Conservation (phyloP, 1,140 invertebrate genomes). For the Pissodes strobi region DNA sequence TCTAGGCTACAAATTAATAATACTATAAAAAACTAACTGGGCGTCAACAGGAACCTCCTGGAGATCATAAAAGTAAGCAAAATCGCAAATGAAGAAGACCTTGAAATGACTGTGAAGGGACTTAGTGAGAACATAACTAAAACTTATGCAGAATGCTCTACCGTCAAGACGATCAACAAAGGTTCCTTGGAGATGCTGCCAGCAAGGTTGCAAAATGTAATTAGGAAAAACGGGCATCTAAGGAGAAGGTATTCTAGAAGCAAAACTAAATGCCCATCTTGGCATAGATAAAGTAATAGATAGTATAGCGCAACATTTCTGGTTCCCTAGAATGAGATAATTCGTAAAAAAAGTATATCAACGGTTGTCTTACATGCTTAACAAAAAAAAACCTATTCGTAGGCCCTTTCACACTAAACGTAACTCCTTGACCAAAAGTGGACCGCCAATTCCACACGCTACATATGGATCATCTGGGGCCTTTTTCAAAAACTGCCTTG, state of each 20-base stretch:
- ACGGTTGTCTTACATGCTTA: background rate
- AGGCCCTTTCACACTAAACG: background rate
- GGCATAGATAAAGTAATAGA: background rate
- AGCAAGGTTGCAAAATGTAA: too few species aligned
- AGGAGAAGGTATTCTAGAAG: background rate
- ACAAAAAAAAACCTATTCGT: background rate
- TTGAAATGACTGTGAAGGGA: too few species aligned
- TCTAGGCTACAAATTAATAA: too few species aligned
- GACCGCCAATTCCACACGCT: constrained; percentile 17
- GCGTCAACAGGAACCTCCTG: too few species aligned
- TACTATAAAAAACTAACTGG: too few species aligned
- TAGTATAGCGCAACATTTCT: background rate
- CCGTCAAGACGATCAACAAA: too few species aligned
- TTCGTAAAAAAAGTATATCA: constrained; percentile 9
- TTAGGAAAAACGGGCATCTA: too few species aligned
- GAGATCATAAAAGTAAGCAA: too few species aligned
- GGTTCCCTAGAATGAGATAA: constrained; percentile 1
- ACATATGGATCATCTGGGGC: constrained; percentile 4
- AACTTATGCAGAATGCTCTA: too few species aligned
- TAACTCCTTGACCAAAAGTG: background rate
- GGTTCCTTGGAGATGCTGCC: too few species aligned
- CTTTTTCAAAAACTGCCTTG: background rate
- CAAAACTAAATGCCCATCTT: background rate
- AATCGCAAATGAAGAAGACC: too few species aligned
- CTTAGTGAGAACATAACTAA: too few species aligned